Evolutionary conservation across 2,888 invertebrate species (phyloP), one percentile per base, ranked within the genome.

Genomic region (Lissonota sp.): DNA sequence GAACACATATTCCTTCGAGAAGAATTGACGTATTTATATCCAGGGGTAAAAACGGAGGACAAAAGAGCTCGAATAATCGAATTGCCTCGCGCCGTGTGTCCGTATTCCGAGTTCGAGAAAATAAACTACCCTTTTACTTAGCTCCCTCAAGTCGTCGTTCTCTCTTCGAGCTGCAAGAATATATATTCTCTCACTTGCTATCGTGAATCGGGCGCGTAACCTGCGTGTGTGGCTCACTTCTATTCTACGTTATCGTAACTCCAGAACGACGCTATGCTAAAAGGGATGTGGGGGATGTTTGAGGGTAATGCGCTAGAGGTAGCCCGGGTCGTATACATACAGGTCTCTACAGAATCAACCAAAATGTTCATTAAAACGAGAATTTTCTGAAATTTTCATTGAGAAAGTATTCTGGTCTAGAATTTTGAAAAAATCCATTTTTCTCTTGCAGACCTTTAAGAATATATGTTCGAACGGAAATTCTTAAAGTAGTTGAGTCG

Each of bases 161-260:
- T 10, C 51, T 51, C 51, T 51, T 26, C 26, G 26, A 26, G 26
- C 26, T 26, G 26, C 26, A 26, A 26, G 26, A 26, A 26, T 26
- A 3, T 57, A 26, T 26, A 8, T 6, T 26, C 10, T 10, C 37
- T 26, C 26, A 26, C 37, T 57, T 26, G 26, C 26, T 26, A 26
- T 26, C n/a, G 57, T 8, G 37, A 8, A 37, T 57, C 26, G 4
- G 26, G 26, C 26, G 37, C 37, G 8, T 10, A 37, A 37, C 37
- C 26, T 26, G 26, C 26, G 26, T 26, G 26, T 26, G 57, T 57
- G 37, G 26, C 57, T 57, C 26, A 10, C 57, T 57, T 57, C 37
- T 4, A 57, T 37, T 57, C 57, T 26, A 57, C 57, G 57, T 57
- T 37, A 57, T 57, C 57, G 57, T 10, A 57, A 57, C 57, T 57